phyloP scores from a whole-genome alignment of 1,140 invertebrate genomes.

The Dicyema japonicum region DNA sequence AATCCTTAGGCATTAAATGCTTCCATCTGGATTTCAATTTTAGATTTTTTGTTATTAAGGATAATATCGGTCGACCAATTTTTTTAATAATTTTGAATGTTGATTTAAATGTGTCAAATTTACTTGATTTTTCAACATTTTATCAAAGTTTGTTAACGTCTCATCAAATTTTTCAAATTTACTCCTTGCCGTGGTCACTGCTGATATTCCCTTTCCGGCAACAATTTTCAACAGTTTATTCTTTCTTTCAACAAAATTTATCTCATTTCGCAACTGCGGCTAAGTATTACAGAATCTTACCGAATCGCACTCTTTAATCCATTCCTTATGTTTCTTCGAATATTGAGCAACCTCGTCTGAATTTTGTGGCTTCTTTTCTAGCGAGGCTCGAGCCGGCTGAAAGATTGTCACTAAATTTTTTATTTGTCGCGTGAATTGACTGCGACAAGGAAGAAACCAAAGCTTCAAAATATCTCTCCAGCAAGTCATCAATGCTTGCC shows the following conservation, averaged over 20 bases:
- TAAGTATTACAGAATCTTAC: too few species aligned
- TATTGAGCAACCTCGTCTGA: slow-evolving; percentile 42
- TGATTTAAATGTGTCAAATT: slow-evolving; percentile 1
- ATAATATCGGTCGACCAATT: too few species aligned
- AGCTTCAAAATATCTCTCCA: slow-evolving; percentile 53
- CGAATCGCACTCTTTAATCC: slow-evolving; percentile 29
- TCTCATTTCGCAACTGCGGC: slow-evolving; percentile 28
- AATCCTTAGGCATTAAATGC: slow-evolving; percentile 1
- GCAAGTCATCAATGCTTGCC: slow-evolving; percentile 52
- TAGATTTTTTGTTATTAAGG: too few species aligned
- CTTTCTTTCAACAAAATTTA: slow-evolving; percentile 32
- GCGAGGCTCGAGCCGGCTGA: slow-evolving; percentile 25
- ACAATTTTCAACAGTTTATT: slow-evolving; percentile 27
- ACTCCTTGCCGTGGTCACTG: slow-evolving; percentile 30
- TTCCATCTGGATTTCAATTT: too few species aligned
- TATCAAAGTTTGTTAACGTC: slow-evolving; percentile 26
- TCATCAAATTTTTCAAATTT: slow-evolving; percentile 44
- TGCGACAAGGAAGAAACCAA: too few species aligned
- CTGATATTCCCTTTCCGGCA: slow-evolving; percentile 30
- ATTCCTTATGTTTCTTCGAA: slow-evolving; percentile 30
- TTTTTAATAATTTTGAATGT: slow-evolving; percentile 1
- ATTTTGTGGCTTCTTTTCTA: slow-evolving; percentile 29
- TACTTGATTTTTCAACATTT: slow-evolving; percentile 21
- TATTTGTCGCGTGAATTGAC: slow-evolving; percentile 1
- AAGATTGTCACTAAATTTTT: neutral